phyloP scores from a whole-genome alignment of 1,140 invertebrate genomes.

The Melanaphis sacchari region DNA sequence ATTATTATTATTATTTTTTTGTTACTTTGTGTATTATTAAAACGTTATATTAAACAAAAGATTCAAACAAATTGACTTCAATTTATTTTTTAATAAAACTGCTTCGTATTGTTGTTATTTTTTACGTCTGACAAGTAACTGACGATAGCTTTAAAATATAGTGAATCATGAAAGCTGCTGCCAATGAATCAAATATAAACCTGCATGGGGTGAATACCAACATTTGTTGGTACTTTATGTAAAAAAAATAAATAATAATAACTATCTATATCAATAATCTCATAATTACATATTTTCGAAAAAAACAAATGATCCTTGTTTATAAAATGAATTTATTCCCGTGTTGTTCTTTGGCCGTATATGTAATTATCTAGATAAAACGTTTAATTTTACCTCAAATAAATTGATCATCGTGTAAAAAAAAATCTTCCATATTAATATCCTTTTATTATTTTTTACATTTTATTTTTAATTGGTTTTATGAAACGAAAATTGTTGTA shows the following conservation, averaged over 20 bases:
- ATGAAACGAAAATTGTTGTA: background rate
- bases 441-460: background rate
- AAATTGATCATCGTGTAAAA: background rate
- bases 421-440: background rate
- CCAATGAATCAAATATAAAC: conserved; percentile 32
- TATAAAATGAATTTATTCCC: background rate
- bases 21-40: conserved; percentile 23
- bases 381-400: background rate
- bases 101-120: conserved; percentile 6
- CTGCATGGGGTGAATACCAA: background rate
- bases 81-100: conserved; percentile 45
- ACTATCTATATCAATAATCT: background rate
- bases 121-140: conserved; percentile 12
- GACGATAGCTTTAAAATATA: background rate
- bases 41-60: conserved; percentile 38
- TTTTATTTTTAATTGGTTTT: background rate
- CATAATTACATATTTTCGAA: background rate
- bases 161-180: background rate
- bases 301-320: background rate
- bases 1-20: background rate
- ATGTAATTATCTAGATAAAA: background rate
- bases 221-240: background rate
- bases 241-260: background rate
- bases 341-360: background rate
- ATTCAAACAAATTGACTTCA: conserved; percentile 31